These are phyloP conservation scores for Drosophila parabipectinata DNA, from an alignment of 1,140 invertebrate species.

Conservation along the genomic window DNA sequence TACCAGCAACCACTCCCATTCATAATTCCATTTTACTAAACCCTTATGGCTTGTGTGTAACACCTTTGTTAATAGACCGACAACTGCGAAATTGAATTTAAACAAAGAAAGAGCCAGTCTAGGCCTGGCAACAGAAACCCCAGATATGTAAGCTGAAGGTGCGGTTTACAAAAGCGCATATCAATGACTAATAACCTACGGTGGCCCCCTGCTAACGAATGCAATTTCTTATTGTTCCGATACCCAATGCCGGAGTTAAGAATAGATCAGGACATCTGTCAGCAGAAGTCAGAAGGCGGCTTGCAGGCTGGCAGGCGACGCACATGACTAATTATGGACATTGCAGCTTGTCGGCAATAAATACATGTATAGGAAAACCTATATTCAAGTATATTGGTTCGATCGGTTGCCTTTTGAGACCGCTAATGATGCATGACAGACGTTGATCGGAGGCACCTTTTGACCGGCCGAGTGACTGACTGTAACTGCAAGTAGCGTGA, in stretches of 20 bases:
- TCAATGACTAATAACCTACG: conserved; percentile 75
- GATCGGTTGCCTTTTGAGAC: conserved; percentile 43
- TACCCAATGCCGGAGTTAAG: conserved; percentile 12
- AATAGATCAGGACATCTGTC: conserved; percentile 74
- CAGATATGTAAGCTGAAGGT: conserved; percentile 40
- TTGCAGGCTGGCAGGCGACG: conserved; percentile 35
- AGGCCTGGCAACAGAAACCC: conserved; percentile 6
- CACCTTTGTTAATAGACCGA: conserved; percentile 41
- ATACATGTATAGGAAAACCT: conserved; percentile 17
- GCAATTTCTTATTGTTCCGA: conserved; percentile 66
- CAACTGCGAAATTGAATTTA: conserved; percentile 30
- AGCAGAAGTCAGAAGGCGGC: conserved; percentile 26
- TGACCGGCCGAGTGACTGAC: conserved; percentile 12
- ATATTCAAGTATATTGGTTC: neutral
- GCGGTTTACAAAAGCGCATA: conserved; percentile 65
- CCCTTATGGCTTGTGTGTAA: conserved; percentile 6
- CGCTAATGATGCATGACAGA: conserved; percentile 78
- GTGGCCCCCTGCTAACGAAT: conserved; percentile 35
- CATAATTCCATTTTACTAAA: neutral
- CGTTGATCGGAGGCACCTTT: conserved; percentile 52
- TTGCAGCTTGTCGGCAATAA: conserved; percentile 57
- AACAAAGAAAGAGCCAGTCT: conserved; percentile 26
- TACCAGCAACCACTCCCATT: conserved; percentile 5
- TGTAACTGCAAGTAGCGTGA: conserved; percentile 62
- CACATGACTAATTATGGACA: conserved; percentile 77